phyloP scores from a whole-genome alignment of 2,113 vertebrate genomes.

The Laticauda colubrina region DNA sequence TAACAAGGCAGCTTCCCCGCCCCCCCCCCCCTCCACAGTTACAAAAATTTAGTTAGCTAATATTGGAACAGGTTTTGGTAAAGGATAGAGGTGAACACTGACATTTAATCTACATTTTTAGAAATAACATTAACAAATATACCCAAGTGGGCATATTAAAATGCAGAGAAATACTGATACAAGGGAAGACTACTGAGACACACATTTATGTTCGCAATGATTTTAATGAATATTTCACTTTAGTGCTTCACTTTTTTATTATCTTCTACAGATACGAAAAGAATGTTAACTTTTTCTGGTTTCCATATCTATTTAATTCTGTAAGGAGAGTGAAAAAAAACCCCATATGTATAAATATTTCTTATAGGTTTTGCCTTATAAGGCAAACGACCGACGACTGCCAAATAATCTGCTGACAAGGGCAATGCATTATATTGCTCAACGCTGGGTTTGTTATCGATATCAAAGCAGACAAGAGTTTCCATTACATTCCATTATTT shows the following conservation, averaged over 20 bases:
- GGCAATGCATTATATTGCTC: neutral
- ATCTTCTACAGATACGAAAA: neutral
- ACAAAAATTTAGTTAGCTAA: constrained; percentile 42
- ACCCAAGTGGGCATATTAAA: neutral
- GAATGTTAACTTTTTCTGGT: neutral
- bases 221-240: neutral
- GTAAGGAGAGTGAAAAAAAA: neutral
- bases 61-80: constrained; percentile 5
- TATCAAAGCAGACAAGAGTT: neutral
- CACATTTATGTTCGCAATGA: neutral
- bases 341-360: neutral
- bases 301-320: neutral
- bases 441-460: neutral
- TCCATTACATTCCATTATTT: neutral
- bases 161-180: constrained; percentile 19
- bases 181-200: neutral
- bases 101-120: constrained; percentile 22
- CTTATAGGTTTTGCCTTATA: neutral
- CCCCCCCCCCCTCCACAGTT: too few relatives aligned
- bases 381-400: neutral
- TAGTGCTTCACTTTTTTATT: neutral
- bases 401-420: neutral
- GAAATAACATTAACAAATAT: constrained; percentile 29
- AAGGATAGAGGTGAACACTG: constrained; percentile 28
- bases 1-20: constrained; percentile 49